Conservation (phyloP, 2,797 vertebrate species). For the Okamejei kenojei region DNA sequence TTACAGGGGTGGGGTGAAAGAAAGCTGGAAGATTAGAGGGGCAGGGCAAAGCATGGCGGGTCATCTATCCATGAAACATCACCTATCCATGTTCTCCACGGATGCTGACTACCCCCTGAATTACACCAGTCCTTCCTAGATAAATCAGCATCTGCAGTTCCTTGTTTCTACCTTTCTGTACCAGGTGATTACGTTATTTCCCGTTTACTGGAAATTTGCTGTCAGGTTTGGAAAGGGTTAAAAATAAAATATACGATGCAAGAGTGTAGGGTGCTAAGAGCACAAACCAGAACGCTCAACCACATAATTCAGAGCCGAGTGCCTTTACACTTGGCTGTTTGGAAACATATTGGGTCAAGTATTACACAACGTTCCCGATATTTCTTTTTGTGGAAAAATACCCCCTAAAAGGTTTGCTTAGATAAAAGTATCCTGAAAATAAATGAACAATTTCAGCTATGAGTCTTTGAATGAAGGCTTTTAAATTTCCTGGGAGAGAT, state of each 20-base stretch:
- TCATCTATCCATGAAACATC: too few relatives aligned
- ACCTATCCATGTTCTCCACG: too few relatives aligned
- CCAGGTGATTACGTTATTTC: not conserved
- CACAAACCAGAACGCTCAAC: too few relatives aligned
- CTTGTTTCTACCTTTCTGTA: too few relatives aligned
- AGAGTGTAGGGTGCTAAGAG: not conserved
- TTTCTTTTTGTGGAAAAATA: not conserved
- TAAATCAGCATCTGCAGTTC: too few relatives aligned
- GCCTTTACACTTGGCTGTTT: not conserved
- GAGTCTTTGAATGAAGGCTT: not conserved
- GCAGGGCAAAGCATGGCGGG: too few relatives aligned
- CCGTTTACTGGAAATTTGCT: not conserved
- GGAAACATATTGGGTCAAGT: too few relatives aligned
- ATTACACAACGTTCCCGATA: not conserved
- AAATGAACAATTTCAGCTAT: not conserved
- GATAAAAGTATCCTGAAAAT: not conserved
- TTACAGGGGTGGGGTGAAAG: too few relatives aligned
- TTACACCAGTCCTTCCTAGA: too few relatives aligned
- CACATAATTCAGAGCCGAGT: not conserved
- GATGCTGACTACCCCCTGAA: too few relatives aligned
- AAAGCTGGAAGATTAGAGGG: too few relatives aligned
- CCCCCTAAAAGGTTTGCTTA: not conserved
- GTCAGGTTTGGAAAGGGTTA: not conserved
- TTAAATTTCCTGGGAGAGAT: not conserved
- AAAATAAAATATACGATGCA: not conserved